phyloP scores from a whole-genome alignment of 2,797 vertebrate species.

The Pachyuromys duprasi region DNA sequence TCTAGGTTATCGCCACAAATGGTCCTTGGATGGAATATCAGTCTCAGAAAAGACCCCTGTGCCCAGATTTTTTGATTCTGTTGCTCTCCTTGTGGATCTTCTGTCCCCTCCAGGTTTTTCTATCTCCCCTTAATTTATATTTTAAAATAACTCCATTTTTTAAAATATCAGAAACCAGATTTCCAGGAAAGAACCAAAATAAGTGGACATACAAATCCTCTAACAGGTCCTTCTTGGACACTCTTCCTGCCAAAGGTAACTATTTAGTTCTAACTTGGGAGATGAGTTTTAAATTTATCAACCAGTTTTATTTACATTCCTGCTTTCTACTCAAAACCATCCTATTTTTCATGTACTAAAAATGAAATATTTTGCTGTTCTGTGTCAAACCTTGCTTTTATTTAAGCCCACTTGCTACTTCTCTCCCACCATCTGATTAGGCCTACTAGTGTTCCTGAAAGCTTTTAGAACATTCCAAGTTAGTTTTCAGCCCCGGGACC shows the following conservation, averaged over 20 bases:
- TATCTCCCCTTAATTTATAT: not conserved
- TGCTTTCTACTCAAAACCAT: not conserved
- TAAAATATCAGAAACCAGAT: constrained; percentile 1
- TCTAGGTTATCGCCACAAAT: too few species aligned
- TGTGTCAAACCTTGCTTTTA: not conserved
- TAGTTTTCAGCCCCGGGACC: not conserved
- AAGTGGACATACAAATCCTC: not conserved
- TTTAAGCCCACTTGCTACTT: not conserved
- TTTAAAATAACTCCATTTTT: not conserved
- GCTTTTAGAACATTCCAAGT: not conserved
- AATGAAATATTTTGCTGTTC: not conserved
- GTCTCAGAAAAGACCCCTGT: too few species aligned
- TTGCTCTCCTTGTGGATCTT: too few species aligned
- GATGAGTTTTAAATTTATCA: constrained; percentile 26
- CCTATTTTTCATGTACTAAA: not conserved
- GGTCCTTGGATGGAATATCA: too few species aligned
- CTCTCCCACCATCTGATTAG: not conserved
- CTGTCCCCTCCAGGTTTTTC: too few species aligned
- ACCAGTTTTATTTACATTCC: not conserved
- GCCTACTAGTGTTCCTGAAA: not conserved
- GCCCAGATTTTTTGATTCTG: too few species aligned
- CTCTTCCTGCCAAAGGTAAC: not conserved
- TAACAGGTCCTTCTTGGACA: not conserved
- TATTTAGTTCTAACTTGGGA: not conserved
- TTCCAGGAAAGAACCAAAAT: not conserved